Base-by-base conservation (phyloP, 2,113 vertebrate species). In the Paedocypris sp. region DNA sequence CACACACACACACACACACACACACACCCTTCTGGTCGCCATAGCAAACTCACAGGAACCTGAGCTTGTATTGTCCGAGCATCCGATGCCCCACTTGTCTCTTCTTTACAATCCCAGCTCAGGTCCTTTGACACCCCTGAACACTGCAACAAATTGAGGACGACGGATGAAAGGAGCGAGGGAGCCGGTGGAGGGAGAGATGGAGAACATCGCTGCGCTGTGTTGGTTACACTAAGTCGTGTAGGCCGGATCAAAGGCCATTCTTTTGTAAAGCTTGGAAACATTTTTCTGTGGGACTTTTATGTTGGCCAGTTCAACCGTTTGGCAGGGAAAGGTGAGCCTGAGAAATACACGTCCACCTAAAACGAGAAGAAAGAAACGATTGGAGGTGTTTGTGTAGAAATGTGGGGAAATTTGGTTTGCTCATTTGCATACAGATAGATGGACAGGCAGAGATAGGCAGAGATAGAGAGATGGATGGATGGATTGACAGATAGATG, bases 131-230 rank as follows among this genome's bases (percentile, higher is more conserved):
- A 87, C 85, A 85, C 85, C 81, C 83, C 86, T 81, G 83, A 81
- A 85, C 87, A 83, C 85, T 11, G 75, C 76, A 83, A 86, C 85
- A 89, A 85, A 89, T 84, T 83, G 76, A 76, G 86, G 76, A 83
- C 80, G 79, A 85, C 46, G 28, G 46, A 63, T 46, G 53, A 48
- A 48, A 23, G 25, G 50, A 39, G 29, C 29, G 48, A 33, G 32
- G 10, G 33, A 53, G 43, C 41, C 13, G 19, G 45, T 18, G 18
- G 47, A 22, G 35, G 19, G 43, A 56, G 36, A 26, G 53, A 47
- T 23, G 20, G 47, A 56, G 38, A 41, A 35, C 51, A 28, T 36
- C 23, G 52, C 45, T 25, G 29, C 47, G 60, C 11, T 46, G 48
- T 54, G 43, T 28, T 54, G 32, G n/a, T 33, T 38, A 47, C 13